phyloP scores from a whole-genome alignment of 2,797 vertebrate species.

The Brachyrhaphis roseni region DNA sequence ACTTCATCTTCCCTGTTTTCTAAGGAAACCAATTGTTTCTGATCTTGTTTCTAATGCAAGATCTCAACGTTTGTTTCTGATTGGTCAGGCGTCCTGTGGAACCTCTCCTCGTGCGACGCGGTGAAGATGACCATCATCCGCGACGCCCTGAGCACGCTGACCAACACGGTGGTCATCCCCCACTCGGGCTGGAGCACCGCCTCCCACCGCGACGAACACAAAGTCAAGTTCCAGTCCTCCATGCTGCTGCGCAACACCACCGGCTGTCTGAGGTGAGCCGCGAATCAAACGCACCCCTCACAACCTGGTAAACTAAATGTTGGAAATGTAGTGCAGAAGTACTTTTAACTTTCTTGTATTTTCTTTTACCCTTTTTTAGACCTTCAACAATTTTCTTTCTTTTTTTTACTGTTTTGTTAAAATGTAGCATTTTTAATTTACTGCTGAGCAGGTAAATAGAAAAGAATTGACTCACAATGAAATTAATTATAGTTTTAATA shows the following conservation, averaged over 20 bases:
- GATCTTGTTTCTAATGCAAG: neutral
- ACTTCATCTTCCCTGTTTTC: neutral
- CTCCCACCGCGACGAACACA: constrained; percentile 92
- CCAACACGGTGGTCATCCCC: constrained; percentile 95
- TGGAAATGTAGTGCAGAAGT: neutral
- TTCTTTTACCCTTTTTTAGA: neutral
- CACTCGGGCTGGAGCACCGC: constrained; percentile 95
- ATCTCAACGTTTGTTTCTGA: neutral
- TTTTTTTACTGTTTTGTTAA: neutral
- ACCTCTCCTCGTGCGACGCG: constrained; percentile 95
- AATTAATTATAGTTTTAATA: neutral
- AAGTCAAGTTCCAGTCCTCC: constrained; percentile 95
- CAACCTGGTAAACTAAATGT: neutral
- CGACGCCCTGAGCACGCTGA: constrained; percentile 90
- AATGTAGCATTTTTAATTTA: neutral
- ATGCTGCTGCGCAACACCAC: constrained; percentile 95
- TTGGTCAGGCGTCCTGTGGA: constrained; percentile 93
- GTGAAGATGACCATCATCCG: constrained; percentile 99
- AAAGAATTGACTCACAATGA: neutral
- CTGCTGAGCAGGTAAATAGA: neutral
- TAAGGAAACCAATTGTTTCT: neutral
- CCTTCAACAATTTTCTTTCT: too few relatives aligned
- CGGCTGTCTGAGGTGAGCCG: constrained; percentile 91
- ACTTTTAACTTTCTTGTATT: neutral
- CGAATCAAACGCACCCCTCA: neutral